Evolutionary conservation across 2,888 invertebrate species (phyloP), one percentile per base, ranked within the genome.

Genomic region (Ommatoiulus sabulosus): DNA sequence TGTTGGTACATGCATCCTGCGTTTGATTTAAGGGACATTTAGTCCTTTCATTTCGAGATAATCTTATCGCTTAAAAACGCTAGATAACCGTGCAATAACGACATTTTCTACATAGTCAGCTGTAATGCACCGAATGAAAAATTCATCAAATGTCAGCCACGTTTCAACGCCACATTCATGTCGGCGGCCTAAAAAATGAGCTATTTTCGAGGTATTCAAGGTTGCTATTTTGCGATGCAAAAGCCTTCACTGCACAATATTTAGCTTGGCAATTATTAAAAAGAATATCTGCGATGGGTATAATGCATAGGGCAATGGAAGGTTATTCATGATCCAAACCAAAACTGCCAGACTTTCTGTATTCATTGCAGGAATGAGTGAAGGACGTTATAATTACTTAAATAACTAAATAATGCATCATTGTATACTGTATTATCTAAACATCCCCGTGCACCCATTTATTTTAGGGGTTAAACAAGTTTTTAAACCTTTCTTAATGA

Each of bases 21-120:
- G 10, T 35, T 80, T 80, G 80, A 80, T 80, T 80, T 80, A 80
- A 80, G 35, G 8, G 80, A 10, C 35, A 35, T 80, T 80, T 80
- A 35, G 80, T 80, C 80, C 80, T 80, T 80, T 80, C 80, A 35
- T 80, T 80, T 80, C 15, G 35, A 80, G 80, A 80, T 80, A 80
- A 80, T 80, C 80, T 80, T 80, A 35, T 80, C 80, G 80, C 80
- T 80, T 72, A 72, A 80, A 35, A 35, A 35, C 15, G 7, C 10
- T 8, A 80, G 80, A 80, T 80, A 80, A 80, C 35, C 12, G 80
- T 12, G 35, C 80, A 35, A 80, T 80, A 80, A 80, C 80, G 80
- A 12, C 12, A 80, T 80, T 80, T 80, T 80, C 35, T 35, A 35
- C 80, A 80, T 80, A 8, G 80, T 80, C 80, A 80, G 80, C 80